These are phyloP conservation scores for Alces alces DNA, from an alignment of 2,113 vertebrate species.

Conservation along the genomic window DNA sequence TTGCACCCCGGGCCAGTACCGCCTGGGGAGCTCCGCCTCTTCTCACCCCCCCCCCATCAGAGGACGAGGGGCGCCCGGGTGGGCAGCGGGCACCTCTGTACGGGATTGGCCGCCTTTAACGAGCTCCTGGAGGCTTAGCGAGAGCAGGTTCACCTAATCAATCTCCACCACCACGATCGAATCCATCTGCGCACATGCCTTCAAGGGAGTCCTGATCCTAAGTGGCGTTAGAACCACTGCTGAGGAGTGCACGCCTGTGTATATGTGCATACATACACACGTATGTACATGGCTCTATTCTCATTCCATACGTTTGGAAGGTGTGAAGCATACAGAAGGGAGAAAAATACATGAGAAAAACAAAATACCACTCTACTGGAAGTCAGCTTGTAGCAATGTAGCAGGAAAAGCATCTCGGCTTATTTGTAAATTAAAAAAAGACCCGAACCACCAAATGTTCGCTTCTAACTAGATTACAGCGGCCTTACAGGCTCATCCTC, in stretches of 20 bases:
- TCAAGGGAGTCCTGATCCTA: neutral
- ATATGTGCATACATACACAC: rapidly evolving
- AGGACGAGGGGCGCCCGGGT: neutral
- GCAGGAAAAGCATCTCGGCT: neutral
- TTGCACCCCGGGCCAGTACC: neutral
- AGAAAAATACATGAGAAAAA: neutral
- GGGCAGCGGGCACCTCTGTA: neutral
- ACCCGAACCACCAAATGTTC: neutral
- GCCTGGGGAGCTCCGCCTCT: neutral
- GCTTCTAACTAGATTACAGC: no score
- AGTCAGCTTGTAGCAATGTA: rapidly evolving
- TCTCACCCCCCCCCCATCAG: neutral
- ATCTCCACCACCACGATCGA: rapidly evolving
- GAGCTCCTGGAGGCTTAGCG: neutral
- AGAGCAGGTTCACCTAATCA: neutral
- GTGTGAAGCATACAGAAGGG: neutral
- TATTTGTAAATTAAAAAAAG: neutral
- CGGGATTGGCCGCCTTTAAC: rapidly evolving
- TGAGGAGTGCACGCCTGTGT: neutral
- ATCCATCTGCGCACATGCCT: no score
- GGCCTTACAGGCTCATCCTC: neutral
- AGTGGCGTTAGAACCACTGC: neutral
- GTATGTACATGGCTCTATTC: neutral
- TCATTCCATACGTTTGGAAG: neutral
- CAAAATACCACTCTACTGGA: rapidly evolving